Evolutionary conservation across 1,140 invertebrate genomes (phyloP).

Genomic region (Hermetia illucens): DNA sequence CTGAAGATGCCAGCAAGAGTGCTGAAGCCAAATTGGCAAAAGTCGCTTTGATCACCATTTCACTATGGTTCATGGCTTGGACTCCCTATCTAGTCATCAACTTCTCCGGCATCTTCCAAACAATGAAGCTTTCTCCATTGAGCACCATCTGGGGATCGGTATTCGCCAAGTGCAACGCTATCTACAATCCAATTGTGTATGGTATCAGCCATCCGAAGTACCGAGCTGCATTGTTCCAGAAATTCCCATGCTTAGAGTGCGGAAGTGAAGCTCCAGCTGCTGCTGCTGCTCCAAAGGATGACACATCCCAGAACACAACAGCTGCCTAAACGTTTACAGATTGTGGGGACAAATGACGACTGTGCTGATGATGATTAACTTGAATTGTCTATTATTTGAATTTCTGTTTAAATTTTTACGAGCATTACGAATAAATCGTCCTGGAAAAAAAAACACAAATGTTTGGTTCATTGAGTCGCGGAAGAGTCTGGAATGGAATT

Average conservation of each 20-base stretch:
- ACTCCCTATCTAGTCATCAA: slow-evolving; percentile 60
- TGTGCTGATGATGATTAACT: too few species aligned
- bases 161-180: slow-evolving; percentile 49
- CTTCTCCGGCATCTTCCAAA: slow-evolving; percentile 49
- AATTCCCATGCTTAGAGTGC: slow-evolving; percentile 43
- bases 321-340: too few species aligned
- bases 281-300: slow-evolving; percentile 1
- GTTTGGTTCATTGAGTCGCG: too few species aligned
- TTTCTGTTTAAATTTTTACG: too few species aligned
- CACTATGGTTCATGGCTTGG: slow-evolving; percentile 63
- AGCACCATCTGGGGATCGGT: slow-evolving; percentile 52
- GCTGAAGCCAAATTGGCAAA: slow-evolving; percentile 45
- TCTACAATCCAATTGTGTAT: slow-evolving; percentile 55
- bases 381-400: too few species aligned
- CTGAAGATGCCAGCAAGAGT: slow-evolving; percentile 42
- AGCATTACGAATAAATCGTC: too few species aligned
- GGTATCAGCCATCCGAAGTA: slow-evolving; percentile 52
- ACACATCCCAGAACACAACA: neutral
- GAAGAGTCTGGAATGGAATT: too few species aligned
- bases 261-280: too few species aligned
- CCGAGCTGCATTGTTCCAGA: slow-evolving; percentile 44
- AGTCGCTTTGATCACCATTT: slow-evolving; percentile 58
- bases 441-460: too few species aligned
- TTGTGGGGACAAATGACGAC: too few species aligned
- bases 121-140: slow-evolving; percentile 43